Evolutionary conservation across 2,113 vertebrate species (phyloP), one percentile per base, ranked within the genome.

Genomic region (Chaetodon trifascialis): DNA sequence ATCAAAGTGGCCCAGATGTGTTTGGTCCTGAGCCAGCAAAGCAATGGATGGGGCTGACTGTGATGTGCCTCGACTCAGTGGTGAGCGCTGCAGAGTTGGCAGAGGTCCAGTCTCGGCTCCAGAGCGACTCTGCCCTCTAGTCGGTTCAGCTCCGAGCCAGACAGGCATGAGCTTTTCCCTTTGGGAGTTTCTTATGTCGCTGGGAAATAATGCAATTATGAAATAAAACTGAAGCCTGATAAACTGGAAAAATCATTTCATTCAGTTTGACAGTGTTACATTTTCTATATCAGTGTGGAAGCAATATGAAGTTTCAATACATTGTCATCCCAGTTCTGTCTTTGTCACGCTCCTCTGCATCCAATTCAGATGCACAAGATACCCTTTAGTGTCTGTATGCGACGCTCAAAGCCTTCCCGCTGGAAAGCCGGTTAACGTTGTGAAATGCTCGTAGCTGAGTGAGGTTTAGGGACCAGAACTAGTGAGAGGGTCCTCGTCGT

Each of bases 61-160:
- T 76, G 73, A 78, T 79, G 68, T 59, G 59, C 49, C 16, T n/a
- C 62, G 19, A 49, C 66, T 84, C 62, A 34, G 71, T 36, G 56
- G 54, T 64, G 85, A 79, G 68, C 79, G 83, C 67, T 73, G 47
- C 38, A 54, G 70, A 73, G 46, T 49, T 84, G 86, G 80, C 74
- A 3, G 2, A 4, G 23, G 19, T 34, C 70, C 72, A 78, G 81
- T 15, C 19, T 82, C 44, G 8, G 54, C 73, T 65, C 76, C 74
- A 46, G 49, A 87, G 73, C 66, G 68, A 81, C 80, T 81, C 70
- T 87, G 80, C 78, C 73, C 85, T 89, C 78, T 85, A 77, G 44
- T 68, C 77, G 72, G 23, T 65, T 51, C 51, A 75, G 21, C 58
- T 79, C 36, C 58, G 68, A 88, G 55, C 21, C 69, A 69, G 66